phyloP scores from a whole-genome alignment of 2,797 vertebrate genomes.

The Pangasius krempfi region DNA sequence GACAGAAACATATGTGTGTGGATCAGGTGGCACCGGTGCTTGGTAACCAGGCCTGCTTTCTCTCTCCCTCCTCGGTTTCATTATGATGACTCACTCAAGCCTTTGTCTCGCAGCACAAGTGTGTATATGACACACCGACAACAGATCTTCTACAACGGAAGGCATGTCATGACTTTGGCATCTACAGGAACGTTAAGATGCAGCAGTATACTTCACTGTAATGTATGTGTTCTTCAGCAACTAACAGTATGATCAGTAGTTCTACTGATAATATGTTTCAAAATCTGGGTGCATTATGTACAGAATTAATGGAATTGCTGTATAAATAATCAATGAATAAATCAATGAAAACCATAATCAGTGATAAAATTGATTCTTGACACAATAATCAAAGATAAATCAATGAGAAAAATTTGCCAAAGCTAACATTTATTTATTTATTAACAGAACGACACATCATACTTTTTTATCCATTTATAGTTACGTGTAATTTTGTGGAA shows the following conservation, averaged over 20 bases:
- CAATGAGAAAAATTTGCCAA: background rate
- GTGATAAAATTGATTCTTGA: too few species aligned
- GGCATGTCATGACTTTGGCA: background rate
- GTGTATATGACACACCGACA: constrained; percentile 28
- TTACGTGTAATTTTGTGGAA: background rate
- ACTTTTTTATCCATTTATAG: background rate
- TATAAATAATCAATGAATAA: background rate
- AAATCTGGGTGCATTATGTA: background rate
- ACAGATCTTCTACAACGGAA: constrained; percentile 27
- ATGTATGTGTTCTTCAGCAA: background rate
- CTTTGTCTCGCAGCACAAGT: constrained; percentile 33
- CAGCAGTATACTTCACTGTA: background rate
- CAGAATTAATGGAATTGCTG: too few species aligned
- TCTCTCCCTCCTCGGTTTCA: constrained; percentile 2
- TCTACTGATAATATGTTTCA: background rate
- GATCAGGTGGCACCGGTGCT: constrained; percentile 54
- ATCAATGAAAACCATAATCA: background rate
- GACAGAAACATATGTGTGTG: constrained; percentile 51
- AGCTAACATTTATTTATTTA: background rate
- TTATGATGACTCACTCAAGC: constrained; percentile 52
- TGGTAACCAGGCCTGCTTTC: constrained; percentile 37
- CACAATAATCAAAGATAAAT: too few species aligned
- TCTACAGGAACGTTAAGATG: background rate
- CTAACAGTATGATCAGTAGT: background rate
- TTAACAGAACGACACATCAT: background rate